Percentiles rank a stretch among this genome's conserved stretches.
These are phyloP conservation scores for Umimayanthus kanabou DNA, from an alignment of 92 coral and sea anemone species.

Conservation along the genomic window DNA sequence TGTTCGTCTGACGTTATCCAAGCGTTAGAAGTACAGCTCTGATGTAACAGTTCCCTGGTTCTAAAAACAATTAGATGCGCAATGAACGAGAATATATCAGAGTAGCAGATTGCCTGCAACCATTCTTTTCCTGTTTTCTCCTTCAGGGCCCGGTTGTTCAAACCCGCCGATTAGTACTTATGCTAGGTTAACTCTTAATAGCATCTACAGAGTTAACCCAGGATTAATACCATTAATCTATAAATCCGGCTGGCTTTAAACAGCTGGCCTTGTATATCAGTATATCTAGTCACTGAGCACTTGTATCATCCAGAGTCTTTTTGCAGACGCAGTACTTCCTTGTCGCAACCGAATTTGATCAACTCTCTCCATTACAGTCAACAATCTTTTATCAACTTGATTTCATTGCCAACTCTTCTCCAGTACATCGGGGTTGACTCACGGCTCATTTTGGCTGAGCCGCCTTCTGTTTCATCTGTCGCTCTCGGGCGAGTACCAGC, in stretches of 20 bases:
- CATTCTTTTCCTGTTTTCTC: neutral
- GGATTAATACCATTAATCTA: too few relatives aligned
- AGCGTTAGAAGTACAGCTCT: too few relatives aligned
- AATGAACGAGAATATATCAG: neutral
- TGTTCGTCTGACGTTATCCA: too few relatives aligned
- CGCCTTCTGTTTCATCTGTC: constrained; percentile 52
- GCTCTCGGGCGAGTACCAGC: constrained; percentile 79
- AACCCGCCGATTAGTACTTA: too few relatives aligned
- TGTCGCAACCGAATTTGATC: neutral
- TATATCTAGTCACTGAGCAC: neutral
- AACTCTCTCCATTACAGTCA: neutral
- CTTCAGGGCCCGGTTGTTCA: neutral
- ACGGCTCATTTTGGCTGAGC: constrained; percentile 14
- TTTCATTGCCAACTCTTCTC: neutral
- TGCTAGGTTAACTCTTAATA: too few relatives aligned
- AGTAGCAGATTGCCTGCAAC: neutral
- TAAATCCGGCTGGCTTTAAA: too few relatives aligned
- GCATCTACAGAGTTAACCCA: too few relatives aligned
- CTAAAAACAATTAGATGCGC: neutral
- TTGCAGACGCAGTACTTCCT: neutral
- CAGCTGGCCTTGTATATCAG: too few relatives aligned
- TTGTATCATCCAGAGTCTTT: neutral
- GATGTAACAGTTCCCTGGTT: neutral
- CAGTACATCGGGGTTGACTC: neutral
- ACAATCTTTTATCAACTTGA: neutral